A percentile compares a stretch with the other conserved stretches of the same genome.
These are phyloP conservation scores for Apostichopus leukothele DNA, from an alignment of 53 echinoderm and acorn worm species.

Conservation along the genomic window DNA sequence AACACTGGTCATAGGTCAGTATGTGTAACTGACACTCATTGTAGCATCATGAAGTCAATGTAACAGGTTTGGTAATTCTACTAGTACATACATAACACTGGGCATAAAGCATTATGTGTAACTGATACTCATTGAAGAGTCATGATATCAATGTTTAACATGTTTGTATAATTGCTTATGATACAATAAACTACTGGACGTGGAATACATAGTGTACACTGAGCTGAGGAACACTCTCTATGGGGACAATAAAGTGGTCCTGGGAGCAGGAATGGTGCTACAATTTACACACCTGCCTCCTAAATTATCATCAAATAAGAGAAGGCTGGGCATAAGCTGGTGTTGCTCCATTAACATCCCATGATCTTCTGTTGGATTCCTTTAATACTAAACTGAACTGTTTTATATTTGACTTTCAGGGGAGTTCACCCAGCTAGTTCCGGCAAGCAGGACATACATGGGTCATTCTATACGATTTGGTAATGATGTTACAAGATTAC, in stretches of 20 bases:
- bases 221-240: no score
- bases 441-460: conserved; percentile 57
- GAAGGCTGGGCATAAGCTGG: not conserved
- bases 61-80: conserved; percentile 37
- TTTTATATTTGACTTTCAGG: conserved; percentile 27
- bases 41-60: conserved; percentile 71
- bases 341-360: not conserved
- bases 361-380: not conserved
- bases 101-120: no score
- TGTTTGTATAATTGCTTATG: no score
- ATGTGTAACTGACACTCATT: not conserved
- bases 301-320: not conserved
- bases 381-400: not conserved
- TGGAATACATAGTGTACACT: no score
- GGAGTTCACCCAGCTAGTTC: conserved; percentile 17
- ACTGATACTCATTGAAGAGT: no score
- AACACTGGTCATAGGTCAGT: no score
- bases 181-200: no score
- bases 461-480: conserved; percentile 65
- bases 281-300: no score
- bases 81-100: no score
- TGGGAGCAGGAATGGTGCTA: no score
- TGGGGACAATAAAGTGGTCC: no score
- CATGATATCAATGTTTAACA: no score
- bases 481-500: conserved; percentile 73